Conservation (phyloP, 2,797 vertebrate genomes). For the Enteromius mattozi region DNA sequence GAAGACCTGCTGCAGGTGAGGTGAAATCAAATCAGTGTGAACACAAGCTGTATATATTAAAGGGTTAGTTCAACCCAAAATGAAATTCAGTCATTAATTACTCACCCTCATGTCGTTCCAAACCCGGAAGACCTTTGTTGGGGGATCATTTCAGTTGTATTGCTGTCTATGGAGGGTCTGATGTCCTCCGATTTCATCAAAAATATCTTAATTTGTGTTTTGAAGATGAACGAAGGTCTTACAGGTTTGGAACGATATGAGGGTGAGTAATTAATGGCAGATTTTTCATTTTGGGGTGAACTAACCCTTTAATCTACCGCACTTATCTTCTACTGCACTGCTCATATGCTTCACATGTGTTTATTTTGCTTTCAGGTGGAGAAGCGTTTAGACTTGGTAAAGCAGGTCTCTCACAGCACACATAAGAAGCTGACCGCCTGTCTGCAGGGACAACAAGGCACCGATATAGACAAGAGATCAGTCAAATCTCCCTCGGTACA, state of each 20-base stretch:
- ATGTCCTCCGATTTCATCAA: too few species aligned
- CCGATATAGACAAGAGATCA: slow-evolving; percentile 92
- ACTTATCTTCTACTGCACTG: background rate
- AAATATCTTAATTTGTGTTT: too few species aligned
- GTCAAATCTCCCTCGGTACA: slow-evolving; percentile 82
- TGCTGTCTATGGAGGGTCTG: too few species aligned
- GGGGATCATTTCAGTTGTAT: too few species aligned
- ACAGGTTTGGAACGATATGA: too few species aligned
- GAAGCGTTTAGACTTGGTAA: slow-evolving; percentile 96
- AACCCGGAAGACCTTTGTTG: too few species aligned
- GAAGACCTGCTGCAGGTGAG: slow-evolving; percentile 96
- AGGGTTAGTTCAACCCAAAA: too few species aligned
- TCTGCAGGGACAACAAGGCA: slow-evolving; percentile 95
- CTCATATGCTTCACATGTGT: slow-evolving; percentile 13
- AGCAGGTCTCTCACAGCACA: slow-evolving; percentile 96
- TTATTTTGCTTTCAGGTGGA: slow-evolving; percentile 83
- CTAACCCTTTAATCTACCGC: background rate
- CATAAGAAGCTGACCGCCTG: slow-evolving; percentile 97
- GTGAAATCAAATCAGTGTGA: background rate
- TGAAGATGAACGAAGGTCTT: too few species aligned
- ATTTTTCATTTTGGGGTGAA: too few species aligned
- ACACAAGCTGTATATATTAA: background rate
- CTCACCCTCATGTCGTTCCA: too few species aligned
- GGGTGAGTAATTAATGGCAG: too few species aligned
- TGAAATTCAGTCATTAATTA: too few species aligned